Conservation (phyloP, 2,888 invertebrate genomes). For the Hirtodrosophila trivittata region DNA sequence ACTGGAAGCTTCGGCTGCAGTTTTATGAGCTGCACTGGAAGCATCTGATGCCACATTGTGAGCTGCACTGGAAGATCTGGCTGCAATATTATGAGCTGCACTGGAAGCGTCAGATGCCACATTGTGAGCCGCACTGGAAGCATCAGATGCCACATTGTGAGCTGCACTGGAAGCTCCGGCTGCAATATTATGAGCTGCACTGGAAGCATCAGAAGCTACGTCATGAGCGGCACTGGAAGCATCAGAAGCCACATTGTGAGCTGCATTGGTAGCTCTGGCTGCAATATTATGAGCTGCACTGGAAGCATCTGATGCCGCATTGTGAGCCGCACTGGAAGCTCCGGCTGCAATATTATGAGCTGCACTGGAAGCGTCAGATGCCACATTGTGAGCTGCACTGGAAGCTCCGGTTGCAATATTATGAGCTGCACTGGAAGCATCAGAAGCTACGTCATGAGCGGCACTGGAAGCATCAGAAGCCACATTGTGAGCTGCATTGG, state of each 20-base stretch:
- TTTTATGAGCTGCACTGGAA: neutral
- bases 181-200: too few species aligned
- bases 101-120: neutral
- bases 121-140: neutral
- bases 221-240: neutral
- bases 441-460: neutral
- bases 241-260: neutral
- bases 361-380: neutral
- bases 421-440: constrained; percentile 6
- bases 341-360: constrained; percentile 2
- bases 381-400: neutral
- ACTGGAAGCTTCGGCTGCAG: constrained; percentile 1
- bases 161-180: constrained; percentile 3
- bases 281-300: constrained; percentile 1
- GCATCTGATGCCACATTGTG: neutral
- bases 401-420: too few species aligned
- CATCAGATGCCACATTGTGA: neutral
- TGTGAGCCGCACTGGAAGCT: neutral
- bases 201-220: constrained; percentile 3
- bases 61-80: neutral
- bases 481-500: neutral
- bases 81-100: neutral
- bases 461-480: neutral
- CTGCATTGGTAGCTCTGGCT: neutral
- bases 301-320: neutral